Conservation (phyloP, 2,113 vertebrate species). For the Zosterops japonicus region DNA sequence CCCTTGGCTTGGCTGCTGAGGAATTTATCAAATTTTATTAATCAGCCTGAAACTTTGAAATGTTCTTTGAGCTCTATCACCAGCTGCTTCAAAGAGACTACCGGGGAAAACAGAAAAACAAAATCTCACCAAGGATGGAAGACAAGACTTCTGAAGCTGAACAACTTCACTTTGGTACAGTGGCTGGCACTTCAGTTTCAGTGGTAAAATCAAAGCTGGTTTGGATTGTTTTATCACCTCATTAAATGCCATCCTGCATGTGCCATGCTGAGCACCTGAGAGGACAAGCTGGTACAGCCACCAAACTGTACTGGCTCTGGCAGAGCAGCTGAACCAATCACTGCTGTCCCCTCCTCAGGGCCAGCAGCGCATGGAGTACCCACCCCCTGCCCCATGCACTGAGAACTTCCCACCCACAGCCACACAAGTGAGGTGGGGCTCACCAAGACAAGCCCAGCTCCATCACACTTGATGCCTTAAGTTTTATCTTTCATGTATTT, state of each 20-base stretch:
- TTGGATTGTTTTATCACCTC: not conserved
- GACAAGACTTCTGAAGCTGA: not conserved
- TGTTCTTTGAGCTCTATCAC: not conserved
- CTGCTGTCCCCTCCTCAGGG: not conserved
- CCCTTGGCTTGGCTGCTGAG: not conserved
- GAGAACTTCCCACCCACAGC: not conserved
- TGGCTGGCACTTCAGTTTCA: not conserved
- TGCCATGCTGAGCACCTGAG: not conserved
- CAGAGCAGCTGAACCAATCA: not conserved
- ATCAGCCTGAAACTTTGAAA: not conserved
- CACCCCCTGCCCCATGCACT: not conserved
- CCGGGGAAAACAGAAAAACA: not conserved
- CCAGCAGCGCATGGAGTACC: not conserved
- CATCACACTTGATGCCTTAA: not conserved
- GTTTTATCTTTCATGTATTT: no score
- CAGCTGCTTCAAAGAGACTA: not conserved
- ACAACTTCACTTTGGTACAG: not conserved
- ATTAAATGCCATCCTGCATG: not conserved
- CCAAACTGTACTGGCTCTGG: not conserved
- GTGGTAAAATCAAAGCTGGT: not conserved
- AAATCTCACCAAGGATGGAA: not conserved
- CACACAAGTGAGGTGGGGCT: not conserved
- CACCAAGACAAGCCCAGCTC: not conserved
- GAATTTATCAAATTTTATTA: not conserved
- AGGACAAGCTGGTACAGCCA: accelerated